Conservation (phyloP, 2,797 vertebrate genomes). For the Leptoclinus maculatus region DNA sequence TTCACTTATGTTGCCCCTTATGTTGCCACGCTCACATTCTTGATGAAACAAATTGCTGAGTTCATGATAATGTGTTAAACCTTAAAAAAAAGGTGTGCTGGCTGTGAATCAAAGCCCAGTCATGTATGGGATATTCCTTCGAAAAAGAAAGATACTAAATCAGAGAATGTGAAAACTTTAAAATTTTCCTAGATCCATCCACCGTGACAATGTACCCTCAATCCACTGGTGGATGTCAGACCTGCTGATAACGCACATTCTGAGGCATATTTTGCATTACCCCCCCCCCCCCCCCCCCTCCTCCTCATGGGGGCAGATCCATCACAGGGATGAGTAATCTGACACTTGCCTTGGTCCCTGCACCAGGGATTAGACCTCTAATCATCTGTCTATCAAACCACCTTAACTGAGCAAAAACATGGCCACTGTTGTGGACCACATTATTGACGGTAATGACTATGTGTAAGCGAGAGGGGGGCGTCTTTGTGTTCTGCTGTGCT, state of each 20-base stretch:
- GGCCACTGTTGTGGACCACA: background rate
- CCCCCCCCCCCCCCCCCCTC: background rate
- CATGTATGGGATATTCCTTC: background rate
- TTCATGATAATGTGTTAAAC: background rate
- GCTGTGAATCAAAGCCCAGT: background rate
- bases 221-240: slow-evolving; percentile 26
- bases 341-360: slow-evolving; percentile 19
- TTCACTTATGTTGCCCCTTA: background rate
- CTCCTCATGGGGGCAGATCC: slow-evolving; percentile 3
- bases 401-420: slow-evolving; percentile 35
- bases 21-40: no score
- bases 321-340: slow-evolving; percentile 41
- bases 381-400: slow-evolving; percentile 37
- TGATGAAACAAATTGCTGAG: background rate
- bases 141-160: background rate
- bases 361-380: slow-evolving; percentile 37
- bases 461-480: background rate
- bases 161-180: background rate
- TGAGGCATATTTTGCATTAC: no score
- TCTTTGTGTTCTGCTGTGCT: slow-evolving; percentile 2
- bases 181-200: background rate
- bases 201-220: slow-evolving; percentile 14
- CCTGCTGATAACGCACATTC: slow-evolving; percentile 50
- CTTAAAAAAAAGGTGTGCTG: background rate
- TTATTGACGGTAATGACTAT: slow-evolving; percentile 31